phyloP scores from a whole-genome alignment of 1,140 invertebrate species.

The Physella acuta region DNA sequence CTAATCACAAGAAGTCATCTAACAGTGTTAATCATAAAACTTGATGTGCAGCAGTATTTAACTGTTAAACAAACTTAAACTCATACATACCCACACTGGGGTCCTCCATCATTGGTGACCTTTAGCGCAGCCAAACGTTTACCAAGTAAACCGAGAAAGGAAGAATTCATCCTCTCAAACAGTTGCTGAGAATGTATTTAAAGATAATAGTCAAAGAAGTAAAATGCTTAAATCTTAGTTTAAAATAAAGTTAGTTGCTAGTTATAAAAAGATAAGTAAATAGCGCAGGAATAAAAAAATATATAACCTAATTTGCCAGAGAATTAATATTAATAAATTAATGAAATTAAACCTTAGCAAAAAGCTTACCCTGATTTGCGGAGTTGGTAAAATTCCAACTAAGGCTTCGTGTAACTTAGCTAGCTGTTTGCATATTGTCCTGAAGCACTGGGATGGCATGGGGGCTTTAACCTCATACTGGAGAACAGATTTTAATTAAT shows the following conservation, averaged over 20 bases:
- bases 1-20: no score
- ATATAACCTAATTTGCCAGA: no score
- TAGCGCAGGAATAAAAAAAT: background rate
- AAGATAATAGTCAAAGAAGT: no score
- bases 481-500: no score
- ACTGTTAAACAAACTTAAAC: no score
- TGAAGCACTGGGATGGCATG: constrained; percentile 88
- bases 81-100: constrained; percentile 84
- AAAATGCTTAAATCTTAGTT: no score
- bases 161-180: constrained; percentile 81
- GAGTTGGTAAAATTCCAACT: constrained; percentile 57
- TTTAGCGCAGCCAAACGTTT: constrained; percentile 83
- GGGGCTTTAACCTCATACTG: constrained; percentile 77
- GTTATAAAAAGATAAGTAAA: background rate
- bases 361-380: constrained; percentile 56
- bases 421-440: constrained; percentile 87
- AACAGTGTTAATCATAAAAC: no score
- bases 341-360: background rate
- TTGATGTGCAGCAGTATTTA: no score
- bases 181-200: constrained; percentile 63
- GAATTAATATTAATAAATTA: no score
- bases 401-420: constrained; percentile 91
- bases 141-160: constrained; percentile 83
- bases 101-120: constrained; percentile 91
- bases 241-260: background rate